Base-by-base conservation (phyloP, 2,888 invertebrate genomes). In the Phyllotreta striolata region DNA sequence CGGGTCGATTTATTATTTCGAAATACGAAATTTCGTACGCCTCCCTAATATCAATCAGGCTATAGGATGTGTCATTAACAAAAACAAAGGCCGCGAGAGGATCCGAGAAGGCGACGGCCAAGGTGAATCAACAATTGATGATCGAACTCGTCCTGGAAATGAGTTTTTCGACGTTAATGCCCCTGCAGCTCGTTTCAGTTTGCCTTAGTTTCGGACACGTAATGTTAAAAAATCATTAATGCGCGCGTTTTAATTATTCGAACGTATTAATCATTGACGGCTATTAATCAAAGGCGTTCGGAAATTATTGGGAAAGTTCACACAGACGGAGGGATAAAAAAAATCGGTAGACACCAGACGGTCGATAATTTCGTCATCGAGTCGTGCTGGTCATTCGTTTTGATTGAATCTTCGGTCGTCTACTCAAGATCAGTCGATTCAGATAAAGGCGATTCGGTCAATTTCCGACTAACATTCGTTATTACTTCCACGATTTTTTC, bases 21-120 rank as follows among this genome's bases (percentile, higher is more conserved):
- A 76, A 77, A 76, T 72, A 13, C 72, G 62, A 66, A 70, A 68
- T 70, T 66, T 65, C 60, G 68, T 74, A 72, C 77, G 75, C 77
- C 78, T 73, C 78, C 77, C 79, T 75, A 74, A 76, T 78, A 79
- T 79, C 79, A 78, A 78, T 79, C 77, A 78, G 76, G 72, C 76
- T 71, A 72, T 77, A 74, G 73, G 72, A 76, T 73, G 76, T 77
- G 79, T 78, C 78, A 79, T 79, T 79, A 79, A 78, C 77, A 79
- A 79, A 79, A 79, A 77, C 78, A 77, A 64, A 59, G 76, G 78
- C 76, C 70, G 72, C 73, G 54, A 62, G 56, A 35, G 49, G 40
- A 51, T 51, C 55, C 43, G 51, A 55, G 57, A 56, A 55, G 55
- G 44, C 62, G 62, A 58, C 58, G 66, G 65, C 61, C 62, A 69